A percentile compares a stretch with the other conserved stretches of the same genome.
Conservation (phyloP, 2,797 vertebrate genomes). For the Alca torda region DNA sequence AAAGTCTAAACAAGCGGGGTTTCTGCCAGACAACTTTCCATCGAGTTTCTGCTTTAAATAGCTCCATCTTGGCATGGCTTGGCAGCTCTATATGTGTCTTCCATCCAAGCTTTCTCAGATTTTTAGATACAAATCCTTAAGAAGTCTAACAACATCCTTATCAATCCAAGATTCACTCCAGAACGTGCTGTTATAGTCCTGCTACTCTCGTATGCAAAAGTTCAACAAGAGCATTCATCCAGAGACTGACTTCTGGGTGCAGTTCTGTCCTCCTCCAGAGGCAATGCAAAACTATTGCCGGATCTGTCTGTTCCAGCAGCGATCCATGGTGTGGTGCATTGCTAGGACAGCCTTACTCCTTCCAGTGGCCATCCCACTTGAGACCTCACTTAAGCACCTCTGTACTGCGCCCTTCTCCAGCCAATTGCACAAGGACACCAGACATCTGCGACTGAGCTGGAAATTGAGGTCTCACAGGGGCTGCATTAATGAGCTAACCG, state of each 20-base stretch:
- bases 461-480: neutral
- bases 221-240: neutral
- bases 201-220: neutral
- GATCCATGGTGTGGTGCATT: neutral
- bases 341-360: neutral
- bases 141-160: neutral
- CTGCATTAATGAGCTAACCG: neutral
- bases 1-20: neutral
- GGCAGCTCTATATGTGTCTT: neutral
- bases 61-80: neutral
- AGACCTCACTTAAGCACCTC: neutral
- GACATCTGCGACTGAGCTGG: neutral
- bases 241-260: neutral
- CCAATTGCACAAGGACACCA: neutral
- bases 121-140: neutral
- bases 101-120: neutral
- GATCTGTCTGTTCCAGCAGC: neutral
- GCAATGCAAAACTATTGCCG: neutral
- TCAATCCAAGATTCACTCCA: neutral
- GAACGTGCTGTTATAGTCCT: neutral
- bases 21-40: neutral
- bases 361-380: neutral
- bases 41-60: neutral
- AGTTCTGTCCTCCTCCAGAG: neutral
- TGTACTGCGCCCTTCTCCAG: neutral